phyloP scores from a whole-genome alignment of 2,888 invertebrate genomes.

The Nipponacmea schrenckii region DNA sequence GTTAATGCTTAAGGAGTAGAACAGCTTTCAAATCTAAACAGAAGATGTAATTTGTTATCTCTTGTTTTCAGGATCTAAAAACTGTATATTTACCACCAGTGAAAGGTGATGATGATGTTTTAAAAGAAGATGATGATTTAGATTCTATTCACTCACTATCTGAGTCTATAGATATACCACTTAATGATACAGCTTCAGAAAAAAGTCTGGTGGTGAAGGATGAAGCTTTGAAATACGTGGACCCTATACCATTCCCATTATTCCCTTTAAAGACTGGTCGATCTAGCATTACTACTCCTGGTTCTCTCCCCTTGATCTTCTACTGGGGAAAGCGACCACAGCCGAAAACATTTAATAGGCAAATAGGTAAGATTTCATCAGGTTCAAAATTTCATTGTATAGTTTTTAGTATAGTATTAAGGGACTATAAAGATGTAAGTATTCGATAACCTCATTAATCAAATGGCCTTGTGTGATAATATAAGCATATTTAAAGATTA shows the following conservation, averaged over 20 bases:
- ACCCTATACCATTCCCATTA: constrained; percentile 57
- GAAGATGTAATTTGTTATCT: no score
- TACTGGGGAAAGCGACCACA: constrained; percentile 56
- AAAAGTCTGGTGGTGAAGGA: constrained; percentile 24
- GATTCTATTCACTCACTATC: constrained; percentile 37
- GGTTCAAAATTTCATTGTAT: no score
- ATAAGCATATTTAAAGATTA: no score
- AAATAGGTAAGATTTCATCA: constrained; percentile 49
- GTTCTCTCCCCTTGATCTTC: constrained; percentile 56
- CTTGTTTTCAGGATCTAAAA: constrained; percentile 43
- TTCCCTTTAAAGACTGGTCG: constrained; percentile 54
- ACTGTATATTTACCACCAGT: constrained; percentile 48
- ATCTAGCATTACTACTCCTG: constrained; percentile 51
- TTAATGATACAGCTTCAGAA: constrained; percentile 28
- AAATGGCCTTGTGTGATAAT: not conserved
- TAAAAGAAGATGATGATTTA: constrained; percentile 36
- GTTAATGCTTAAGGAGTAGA: no score
- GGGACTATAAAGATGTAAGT: not conserved
- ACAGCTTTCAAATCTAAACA: no score
- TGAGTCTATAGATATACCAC: constrained; percentile 48
- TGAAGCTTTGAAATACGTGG: constrained; percentile 39
- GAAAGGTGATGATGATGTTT: constrained; percentile 52
- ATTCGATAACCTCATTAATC: not conserved
- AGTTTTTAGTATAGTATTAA: not conserved
- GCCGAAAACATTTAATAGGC: constrained; percentile 51